Percentiles rank a stretch among this genome's conserved stretches.
Evolutionary conservation across 2,797 vertebrate genomes (phyloP).

Genomic region (Acropternis orthonyx): DNA sequence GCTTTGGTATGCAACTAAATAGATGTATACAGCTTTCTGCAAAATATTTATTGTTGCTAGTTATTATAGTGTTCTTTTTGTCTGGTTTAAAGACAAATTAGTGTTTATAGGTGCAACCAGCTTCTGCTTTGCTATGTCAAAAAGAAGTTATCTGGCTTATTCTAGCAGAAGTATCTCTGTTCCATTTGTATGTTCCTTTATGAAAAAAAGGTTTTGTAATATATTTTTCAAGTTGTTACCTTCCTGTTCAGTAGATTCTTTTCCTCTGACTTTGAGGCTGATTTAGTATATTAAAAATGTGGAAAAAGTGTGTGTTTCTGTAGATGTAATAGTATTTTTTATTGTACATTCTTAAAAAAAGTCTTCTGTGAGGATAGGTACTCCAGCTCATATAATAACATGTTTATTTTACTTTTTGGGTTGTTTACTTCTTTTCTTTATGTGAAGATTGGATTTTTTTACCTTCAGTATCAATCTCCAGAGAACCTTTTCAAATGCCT

Average conservation of each 20-base stretch:
- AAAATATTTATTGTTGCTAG: neutral
- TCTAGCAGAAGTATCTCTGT: neutral
- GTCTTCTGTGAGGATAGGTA: neutral
- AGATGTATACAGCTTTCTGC: neutral
- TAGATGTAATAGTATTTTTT: neutral
- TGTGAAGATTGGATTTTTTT: constrained; percentile 14
- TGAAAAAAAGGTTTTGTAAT: neutral
- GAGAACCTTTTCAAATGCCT: constrained; percentile 41
- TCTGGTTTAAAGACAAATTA: neutral
- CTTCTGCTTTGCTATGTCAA: neutral
- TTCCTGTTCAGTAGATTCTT: neutral
- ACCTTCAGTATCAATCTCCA: constrained; percentile 26
- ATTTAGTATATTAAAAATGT: neutral
- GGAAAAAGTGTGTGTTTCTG: neutral
- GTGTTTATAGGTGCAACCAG: neutral
- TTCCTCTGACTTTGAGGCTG: neutral
- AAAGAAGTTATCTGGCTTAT: neutral
- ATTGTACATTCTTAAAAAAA: neutral
- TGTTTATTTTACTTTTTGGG: constrained; percentile 17
- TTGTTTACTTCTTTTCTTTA: constrained; percentile 41
- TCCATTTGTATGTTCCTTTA: neutral
- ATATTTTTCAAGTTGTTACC: neutral
- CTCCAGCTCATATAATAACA: neutral
- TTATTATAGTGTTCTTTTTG: neutral
- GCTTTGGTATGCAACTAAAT: neutral